These are phyloP conservation scores for Aegypius monachus DNA, from an alignment of 2,113 vertebrate genomes.

Conservation along the genomic window DNA sequence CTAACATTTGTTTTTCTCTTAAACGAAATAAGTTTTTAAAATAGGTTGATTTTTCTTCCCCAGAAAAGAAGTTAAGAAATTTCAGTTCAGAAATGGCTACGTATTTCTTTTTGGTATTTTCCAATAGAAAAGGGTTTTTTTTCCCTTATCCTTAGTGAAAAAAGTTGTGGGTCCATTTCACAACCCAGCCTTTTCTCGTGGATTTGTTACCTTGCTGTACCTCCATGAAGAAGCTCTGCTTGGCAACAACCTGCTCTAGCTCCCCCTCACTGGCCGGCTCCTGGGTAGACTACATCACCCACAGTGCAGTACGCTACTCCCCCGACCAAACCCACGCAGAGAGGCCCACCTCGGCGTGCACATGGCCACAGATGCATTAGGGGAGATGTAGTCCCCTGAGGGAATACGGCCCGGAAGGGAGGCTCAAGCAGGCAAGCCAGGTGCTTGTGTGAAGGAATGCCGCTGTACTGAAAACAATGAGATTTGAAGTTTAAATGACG, in stretches of 20 bases:
- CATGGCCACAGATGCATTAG: background rate
- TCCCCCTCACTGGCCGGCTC: fast-evolving
- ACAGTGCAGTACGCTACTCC: fast-evolving
- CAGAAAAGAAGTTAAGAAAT: background rate
- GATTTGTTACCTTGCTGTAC: background rate
- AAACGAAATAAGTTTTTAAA: background rate
- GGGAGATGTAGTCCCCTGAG: background rate
- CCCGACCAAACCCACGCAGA: fast-evolving
- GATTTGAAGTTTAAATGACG: background rate
- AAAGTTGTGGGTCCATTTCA: background rate
- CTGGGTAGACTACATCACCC: background rate
- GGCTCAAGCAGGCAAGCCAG: no score
- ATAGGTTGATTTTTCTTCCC: background rate
- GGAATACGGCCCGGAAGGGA: fast-evolving
- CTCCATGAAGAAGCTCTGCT: background rate
- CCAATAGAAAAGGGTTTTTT: background rate
- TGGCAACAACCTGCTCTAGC: fast-evolving
- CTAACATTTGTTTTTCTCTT: background rate
- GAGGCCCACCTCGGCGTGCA: fast-evolving
- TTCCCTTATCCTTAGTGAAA: background rate
- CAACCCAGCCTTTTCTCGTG: background rate
- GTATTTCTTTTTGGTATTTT: background rate
- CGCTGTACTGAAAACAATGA: fast-evolving
- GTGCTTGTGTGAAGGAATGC: background rate
- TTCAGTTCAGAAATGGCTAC: background rate